Evolutionary conservation across 2,113 vertebrate species (phyloP), one percentile per base, ranked within the genome.

Genomic region (Eidolon helvum): DNA sequence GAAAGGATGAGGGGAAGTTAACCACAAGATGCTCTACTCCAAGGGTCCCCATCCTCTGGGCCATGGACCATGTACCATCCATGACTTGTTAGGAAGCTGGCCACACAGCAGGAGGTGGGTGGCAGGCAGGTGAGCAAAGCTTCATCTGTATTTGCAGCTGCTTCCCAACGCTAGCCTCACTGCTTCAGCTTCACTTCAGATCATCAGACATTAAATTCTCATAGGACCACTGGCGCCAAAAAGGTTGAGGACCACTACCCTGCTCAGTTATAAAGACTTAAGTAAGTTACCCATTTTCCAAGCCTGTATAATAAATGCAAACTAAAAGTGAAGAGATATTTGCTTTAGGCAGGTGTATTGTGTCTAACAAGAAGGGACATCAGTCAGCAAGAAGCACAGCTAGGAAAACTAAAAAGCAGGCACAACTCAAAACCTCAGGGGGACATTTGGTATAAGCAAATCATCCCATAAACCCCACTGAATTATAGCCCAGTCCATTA

Each of bases 401-500:
- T 86, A 30, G 93, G 92, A 97, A 97, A 97, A 95, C 21, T 71
- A 66, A 93, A 97, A 83, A 69, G 74, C 96, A 90, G 89, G 69
- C 79, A 90, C 93, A 84, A 40, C 57, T 11, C 83, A 40, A 43
- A 94, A 94, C 89, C 96, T 91, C 95, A n/a, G 68, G 93, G 48
- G 57, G 55, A 57, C 93, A 75, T 94, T 95, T 87, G 88, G 83
- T 61, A 59, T 87, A 96, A 97, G 89, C 78, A 95, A 93, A 94
- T 59, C n/a, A 14, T 88, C 96, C 82, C 87, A 77, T 30, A 75
- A 19, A 21, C 90, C 30, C 45, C n/a, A 79, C 71, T 87, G 91
- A 97, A 97, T 95, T 93, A 97, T 22, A 96, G 89, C 95, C 82
- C 18, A 15, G 74, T 86, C 72, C 78, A 84, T 97, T 97, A 97